Evolutionary conservation across 2,797 vertebrate species (phyloP).

Genomic region (Tapirus indicus): DNA sequence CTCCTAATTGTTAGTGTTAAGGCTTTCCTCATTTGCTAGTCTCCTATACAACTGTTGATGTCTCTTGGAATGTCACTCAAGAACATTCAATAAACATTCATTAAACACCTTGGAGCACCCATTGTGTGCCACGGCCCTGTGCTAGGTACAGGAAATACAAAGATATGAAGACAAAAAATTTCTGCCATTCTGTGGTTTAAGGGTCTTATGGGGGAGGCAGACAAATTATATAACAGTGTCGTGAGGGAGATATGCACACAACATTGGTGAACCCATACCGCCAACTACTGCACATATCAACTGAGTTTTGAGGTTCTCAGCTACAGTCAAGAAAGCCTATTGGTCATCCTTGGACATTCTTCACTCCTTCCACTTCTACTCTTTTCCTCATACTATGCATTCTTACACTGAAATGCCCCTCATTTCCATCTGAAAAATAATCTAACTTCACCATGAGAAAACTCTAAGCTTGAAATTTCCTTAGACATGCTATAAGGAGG

Average conservation of each 20-base stretch:
- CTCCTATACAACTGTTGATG: background rate
- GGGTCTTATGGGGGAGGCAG: background rate
- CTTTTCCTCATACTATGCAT: background rate
- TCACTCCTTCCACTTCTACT: background rate
- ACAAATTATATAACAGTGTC: background rate
- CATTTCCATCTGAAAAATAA: background rate
- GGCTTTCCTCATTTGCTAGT: background rate
- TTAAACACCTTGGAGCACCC: background rate
- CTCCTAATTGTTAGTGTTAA: background rate
- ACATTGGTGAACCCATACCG: background rate
- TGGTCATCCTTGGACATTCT: background rate
- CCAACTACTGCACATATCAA: accelerated
- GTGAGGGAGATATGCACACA: background rate
- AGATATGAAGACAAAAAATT: conserved; percentile 1
- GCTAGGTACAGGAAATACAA: background rate
- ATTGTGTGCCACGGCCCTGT: too few species aligned
- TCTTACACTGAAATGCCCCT: background rate
- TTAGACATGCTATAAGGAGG: background rate
- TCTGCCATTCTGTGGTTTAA: background rate
- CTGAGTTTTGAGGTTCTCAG: background rate
- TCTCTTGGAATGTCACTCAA: background rate
- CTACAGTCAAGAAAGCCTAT: background rate
- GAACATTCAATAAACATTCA: background rate
- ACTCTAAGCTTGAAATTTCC: background rate
- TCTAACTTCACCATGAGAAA: background rate